phyloP scores from a whole-genome alignment of 2,888 invertebrate species.

The Andrena minutula region DNA sequence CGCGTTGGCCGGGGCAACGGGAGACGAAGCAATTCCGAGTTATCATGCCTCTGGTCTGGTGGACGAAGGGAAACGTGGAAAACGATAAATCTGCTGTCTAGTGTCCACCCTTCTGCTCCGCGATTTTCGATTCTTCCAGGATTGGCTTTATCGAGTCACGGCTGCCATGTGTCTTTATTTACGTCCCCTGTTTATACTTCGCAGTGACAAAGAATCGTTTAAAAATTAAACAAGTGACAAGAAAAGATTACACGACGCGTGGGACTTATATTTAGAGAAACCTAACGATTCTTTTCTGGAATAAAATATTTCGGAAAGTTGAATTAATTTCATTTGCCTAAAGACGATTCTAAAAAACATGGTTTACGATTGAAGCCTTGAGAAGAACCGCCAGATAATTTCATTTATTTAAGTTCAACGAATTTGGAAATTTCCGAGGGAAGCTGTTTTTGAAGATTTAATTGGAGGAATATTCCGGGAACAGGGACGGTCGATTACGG shows the following conservation, averaged over 20 bases:
- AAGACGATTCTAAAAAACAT: no score
- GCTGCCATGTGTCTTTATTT: slow-evolving; percentile 69
- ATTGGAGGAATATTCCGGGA: background rate
- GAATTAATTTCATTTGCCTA: no score
- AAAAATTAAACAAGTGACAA: no score
- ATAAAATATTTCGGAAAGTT: no score
- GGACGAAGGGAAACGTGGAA: slow-evolving; percentile 55
- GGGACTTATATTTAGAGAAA: no score
- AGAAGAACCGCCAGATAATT: no score
- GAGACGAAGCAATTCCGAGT: slow-evolving; percentile 69
- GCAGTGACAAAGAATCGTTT: background rate
- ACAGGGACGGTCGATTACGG: slow-evolving; percentile 14
- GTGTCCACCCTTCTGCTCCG: slow-evolving; percentile 15
- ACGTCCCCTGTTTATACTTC: background rate
- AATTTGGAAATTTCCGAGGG: background rate
- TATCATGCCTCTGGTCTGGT: slow-evolving; percentile 69
- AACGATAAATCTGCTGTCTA: slow-evolving; percentile 70
- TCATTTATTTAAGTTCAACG: no score
- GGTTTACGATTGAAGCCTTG: no score
- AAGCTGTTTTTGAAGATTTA: slow-evolving; percentile 8
- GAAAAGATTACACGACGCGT: no score
- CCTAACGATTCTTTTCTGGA: no score
- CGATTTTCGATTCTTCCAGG: slow-evolving; percentile 36
- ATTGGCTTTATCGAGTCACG: slow-evolving; percentile 64
- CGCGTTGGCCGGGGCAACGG: background rate